These are phyloP conservation scores for Hololepta plana DNA, from an alignment of 2,888 invertebrate species.

Conservation along the genomic window DNA sequence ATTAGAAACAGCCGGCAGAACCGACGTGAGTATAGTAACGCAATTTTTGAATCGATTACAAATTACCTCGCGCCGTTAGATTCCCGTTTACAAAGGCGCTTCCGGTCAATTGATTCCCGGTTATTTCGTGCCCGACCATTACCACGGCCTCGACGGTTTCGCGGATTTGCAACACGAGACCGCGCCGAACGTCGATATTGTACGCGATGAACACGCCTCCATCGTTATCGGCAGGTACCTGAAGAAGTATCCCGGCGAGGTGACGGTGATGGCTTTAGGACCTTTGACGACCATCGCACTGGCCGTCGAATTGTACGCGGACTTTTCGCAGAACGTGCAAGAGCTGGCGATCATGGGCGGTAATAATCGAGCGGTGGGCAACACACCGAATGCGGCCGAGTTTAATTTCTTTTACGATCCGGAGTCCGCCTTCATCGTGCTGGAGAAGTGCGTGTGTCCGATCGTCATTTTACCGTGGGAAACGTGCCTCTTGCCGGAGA, in stretches of 20 bases:
- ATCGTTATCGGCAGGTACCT: conserved; percentile 38
- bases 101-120: conserved; percentile 27
- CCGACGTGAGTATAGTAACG: conserved; percentile 34
- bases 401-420: conserved; percentile 65
- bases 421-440: conserved; percentile 53
- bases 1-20: conserved; percentile 19
- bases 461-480: conserved; percentile 55
- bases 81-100: conserved; percentile 51
- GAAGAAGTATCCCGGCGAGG: conserved; percentile 32
- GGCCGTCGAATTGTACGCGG: conserved; percentile 46
- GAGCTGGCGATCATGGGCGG: conserved; percentile 65
- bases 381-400: conserved; percentile 43
- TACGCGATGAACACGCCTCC: conserved; percentile 27
- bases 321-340: conserved; percentile 41
- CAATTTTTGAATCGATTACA: conserved; percentile 3
- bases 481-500: no score
- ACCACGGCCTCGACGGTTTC: conserved; percentile 50
- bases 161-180: conserved; percentile 32
- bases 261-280: conserved; percentile 47
- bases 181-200: conserved; percentile 13
- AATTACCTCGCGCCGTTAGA: conserved; percentile 25
- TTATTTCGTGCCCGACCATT: conserved; percentile 23
- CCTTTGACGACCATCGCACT: conserved; percentile 67
- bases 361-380: conserved; percentile 48
- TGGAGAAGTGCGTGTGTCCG: conserved; percentile 37